Conservation (phyloP, 2,113 vertebrate species). For the Spermophilus dauricus region DNA sequence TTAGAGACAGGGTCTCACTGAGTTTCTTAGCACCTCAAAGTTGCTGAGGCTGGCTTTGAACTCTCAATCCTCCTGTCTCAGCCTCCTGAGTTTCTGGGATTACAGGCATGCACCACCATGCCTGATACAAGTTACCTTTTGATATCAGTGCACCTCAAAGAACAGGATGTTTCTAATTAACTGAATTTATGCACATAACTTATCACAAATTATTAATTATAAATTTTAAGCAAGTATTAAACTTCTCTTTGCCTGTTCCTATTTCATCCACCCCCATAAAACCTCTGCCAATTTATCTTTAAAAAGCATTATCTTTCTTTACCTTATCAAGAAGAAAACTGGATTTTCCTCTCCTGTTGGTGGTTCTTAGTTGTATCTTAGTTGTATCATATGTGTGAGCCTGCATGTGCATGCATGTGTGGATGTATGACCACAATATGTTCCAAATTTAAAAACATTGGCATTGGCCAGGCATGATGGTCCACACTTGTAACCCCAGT, state of each 20-base stretch:
- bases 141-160: background rate
- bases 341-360: background rate
- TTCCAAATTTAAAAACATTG: background rate
- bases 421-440: no score
- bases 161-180: constrained; percentile 34
- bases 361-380: background rate
- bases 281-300: background rate
- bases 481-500: no score
- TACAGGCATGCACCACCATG: no score
- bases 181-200: background rate
- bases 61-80: no score
- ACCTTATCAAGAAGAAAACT: background rate
- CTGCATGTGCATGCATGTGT: background rate
- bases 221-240: constrained; percentile 30
- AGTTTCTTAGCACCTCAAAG: no score
- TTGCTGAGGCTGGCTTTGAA: no score
- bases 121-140: constrained; percentile 26
- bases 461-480: no score
- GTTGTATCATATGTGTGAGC: background rate
- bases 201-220: background rate
- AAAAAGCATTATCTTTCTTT: background rate
- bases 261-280: background rate
- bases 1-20: no score
- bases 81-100: no score
- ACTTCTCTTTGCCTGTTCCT: background rate